Base-by-base conservation (phyloP, 2,113 vertebrate genomes). In the Emydocephalus ijimae region DNA sequence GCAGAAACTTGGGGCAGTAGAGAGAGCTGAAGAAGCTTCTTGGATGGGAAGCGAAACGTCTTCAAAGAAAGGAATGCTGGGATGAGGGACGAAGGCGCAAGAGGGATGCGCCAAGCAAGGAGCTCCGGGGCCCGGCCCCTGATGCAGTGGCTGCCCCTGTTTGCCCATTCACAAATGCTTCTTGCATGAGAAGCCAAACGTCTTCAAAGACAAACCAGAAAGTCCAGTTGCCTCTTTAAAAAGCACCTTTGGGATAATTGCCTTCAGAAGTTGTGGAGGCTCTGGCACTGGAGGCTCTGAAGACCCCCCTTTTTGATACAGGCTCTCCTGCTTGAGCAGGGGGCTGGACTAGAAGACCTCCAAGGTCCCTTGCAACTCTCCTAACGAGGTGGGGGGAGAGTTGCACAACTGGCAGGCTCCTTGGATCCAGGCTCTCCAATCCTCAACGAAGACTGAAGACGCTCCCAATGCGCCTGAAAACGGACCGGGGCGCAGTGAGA, bases 401-500 rank as follows among this genome's bases (percentile, higher is more conserved):
- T 6, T 15, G 64, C 29, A 5, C 29, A 6, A 34, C 3, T 15
- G 69, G 69, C n/a, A 7, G 14, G 64, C 12, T 69, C 12, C 11
- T 15, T 14, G 9, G 1, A 7, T 3, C 15, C 69, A 64, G 14
- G 69, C n/a, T 10, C n/a, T 34, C 29, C 64, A 1, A 4, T 7
- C 29, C 64, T 15, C 64, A 69, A 1, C 14, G 29, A 6, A 69
- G 29, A 12, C 26, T 11, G 29, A 69, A 69, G 5, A 5, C 14
- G 29, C 14, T 18, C 18, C 15, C n/a, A 0, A 15, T 0, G 1
- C 2, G 3, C 69, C 0, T 2, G n/a, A 74, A 39, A 3, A 1
- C 14, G 5, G n/a, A 39, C 69, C 6, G 69, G n/a, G 14, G 2
- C 6, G 48, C n/a, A 3, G n/a, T 6, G 64, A 21, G 56, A 57